Evolutionary conservation across 2,888 invertebrate species (phyloP).

Genomic region (Pemphredon lugubris): DNA sequence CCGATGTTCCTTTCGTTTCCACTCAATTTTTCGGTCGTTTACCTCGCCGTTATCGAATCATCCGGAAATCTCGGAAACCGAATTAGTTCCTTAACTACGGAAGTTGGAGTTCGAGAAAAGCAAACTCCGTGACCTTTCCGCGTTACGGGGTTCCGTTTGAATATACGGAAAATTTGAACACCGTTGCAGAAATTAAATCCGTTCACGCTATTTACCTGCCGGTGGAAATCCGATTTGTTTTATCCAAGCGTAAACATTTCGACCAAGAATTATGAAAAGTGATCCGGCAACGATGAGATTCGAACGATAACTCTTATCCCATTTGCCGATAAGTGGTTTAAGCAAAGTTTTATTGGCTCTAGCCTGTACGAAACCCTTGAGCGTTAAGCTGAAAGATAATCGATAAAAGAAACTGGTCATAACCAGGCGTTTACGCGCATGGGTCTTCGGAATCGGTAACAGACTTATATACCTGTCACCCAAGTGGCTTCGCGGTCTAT

Average conservation of each 20-base stretch:
- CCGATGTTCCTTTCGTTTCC: constrained; percentile 2
- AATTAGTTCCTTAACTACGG: not conserved
- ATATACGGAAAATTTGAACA: too few species aligned
- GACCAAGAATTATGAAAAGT: too few species aligned
- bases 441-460: not conserved
- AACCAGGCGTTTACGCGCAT: constrained; percentile 10
- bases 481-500: constrained; percentile 34
- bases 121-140: not conserved
- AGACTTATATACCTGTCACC: constrained; percentile 8
- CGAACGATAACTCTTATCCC: too few species aligned
- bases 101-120: not conserved
- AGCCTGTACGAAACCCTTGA: too few species aligned
- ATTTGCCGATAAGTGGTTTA: too few species aligned
- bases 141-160: too few species aligned
- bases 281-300: too few species aligned
- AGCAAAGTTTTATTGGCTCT: too few species aligned
- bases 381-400: constrained; percentile 15
- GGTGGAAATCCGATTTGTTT: too few species aligned
- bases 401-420: constrained; percentile 30
- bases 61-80: not conserved
- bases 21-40: constrained; percentile 3
- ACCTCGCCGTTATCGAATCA: not conserved
- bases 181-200: too few species aligned
- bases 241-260: too few species aligned
- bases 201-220: too few species aligned